Conservation (phyloP, 2,888 invertebrate genomes). For the Phytoseiulus persimilis region DNA sequence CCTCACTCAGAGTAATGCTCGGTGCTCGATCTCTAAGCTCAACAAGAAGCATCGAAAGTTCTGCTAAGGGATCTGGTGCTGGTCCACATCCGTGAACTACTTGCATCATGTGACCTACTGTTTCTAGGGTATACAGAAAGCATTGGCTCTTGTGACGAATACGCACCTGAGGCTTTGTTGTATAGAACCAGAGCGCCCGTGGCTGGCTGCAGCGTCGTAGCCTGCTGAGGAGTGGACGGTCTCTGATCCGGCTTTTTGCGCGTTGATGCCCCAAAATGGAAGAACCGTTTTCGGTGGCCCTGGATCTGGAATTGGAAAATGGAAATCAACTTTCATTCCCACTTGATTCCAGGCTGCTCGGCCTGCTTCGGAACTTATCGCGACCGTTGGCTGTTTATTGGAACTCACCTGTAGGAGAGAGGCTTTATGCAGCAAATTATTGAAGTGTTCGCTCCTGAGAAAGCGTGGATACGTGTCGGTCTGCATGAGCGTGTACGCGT, state of each 20-base stretch:
- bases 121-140: neutral
- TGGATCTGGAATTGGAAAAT: neutral
- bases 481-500: constrained; percentile 87
- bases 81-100: neutral
- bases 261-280: constrained; percentile 35
- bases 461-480: constrained; percentile 98
- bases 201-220: constrained; percentile 10
- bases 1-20: too few species aligned
- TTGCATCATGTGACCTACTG: neutral
- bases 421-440: constrained; percentile 69
- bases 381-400: neutral
- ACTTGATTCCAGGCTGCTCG: neutral
- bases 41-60: too few species aligned
- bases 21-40: too few species aligned
- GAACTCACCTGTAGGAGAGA: neutral
- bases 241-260: constrained; percentile 26
- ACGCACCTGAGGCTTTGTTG: constrained; percentile 27
- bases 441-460: constrained; percentile 91
- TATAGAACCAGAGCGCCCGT: constrained; percentile 29
- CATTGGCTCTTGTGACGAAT: too few species aligned
- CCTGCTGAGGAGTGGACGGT: constrained; percentile 34
- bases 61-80: too few species aligned
- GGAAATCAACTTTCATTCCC: neutral
- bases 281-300: constrained; percentile 33
- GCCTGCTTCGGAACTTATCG: neutral